Base-by-base conservation (phyloP, 2,113 vertebrate species). In the Hippocampus mohnikei region DNA sequence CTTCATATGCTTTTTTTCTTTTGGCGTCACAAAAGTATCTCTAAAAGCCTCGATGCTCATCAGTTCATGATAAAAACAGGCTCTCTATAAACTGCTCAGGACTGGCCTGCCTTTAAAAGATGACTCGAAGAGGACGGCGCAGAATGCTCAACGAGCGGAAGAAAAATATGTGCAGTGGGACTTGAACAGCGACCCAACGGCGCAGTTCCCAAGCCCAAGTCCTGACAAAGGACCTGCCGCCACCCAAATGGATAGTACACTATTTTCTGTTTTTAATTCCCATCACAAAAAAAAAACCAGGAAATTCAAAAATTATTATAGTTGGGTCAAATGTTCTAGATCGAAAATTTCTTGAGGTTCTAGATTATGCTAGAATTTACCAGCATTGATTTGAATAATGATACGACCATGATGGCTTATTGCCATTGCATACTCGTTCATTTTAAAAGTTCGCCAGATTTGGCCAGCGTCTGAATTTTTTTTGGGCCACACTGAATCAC, bases 111-210 rank as follows among this genome's bases (percentile, higher is more conserved):
- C 56, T 16, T 15, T 18, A 29, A 59, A 37, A 29, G 5, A 59
- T 29, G 25, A 58, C 55, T 13, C 55, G 21, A 58, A 58, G 55
- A 58, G 25, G 23, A 29, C 12, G 10, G 12, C 55, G 29, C 56
- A 16, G 56, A 59, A 59, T 59, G 56, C 13, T 59, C 25, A 59
- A 16, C 29, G 23, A 59, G 56, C 16, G 27, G 65, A 78, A 52
- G 67, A 33, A 78, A 59, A 27, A 50, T 66, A 70, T 68, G 44
- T 50, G 46, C 40, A 33, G 25, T 59, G 12, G 25, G 25, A 59
- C 5, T 59, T 59, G 5, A 59, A 59, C 56, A 8, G 3, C 12
- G n/a, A 23, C 55, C 10, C 42, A 11, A 44, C 42, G 13, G 3
- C 13, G 9, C 8, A 1, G n/a, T 56, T 56, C 55, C 12, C 5